Conservation (phyloP, 2,888 invertebrate genomes). For the Latheticus oryzae region DNA sequence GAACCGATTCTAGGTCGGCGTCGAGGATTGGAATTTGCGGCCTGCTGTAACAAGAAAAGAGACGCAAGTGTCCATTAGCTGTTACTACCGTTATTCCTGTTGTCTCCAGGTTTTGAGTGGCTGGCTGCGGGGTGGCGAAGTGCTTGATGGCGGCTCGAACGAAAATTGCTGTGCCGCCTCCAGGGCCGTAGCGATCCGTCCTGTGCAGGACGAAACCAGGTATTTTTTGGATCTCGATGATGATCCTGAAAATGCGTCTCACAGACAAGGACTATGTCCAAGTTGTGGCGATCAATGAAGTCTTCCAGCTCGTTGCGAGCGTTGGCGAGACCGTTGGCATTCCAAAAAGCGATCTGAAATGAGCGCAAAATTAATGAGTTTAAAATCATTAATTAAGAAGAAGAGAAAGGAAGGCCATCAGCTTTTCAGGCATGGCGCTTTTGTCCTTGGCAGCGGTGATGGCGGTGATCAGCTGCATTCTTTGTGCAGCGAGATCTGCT, state of each 20-base stretch:
- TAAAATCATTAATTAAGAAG: neutral
- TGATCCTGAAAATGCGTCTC: neutral
- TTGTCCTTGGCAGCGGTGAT: neutral
- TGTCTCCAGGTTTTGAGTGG: neutral
- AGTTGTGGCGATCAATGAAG: neutral
- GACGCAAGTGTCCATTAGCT: neutral
- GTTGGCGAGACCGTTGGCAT: neutral
- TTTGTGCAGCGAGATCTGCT: neutral
- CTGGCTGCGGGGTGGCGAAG: neutral
- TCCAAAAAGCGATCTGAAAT: neutral
- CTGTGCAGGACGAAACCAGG: neutral
- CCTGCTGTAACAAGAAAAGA: neutral
- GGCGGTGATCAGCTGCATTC: neutral
- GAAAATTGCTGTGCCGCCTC: neutral
- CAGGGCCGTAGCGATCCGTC: neutral
- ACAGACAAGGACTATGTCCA: neutral
- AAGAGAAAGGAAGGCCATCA: neutral
- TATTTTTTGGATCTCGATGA: neutral
- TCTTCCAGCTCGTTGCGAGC: conserved; percentile 1
- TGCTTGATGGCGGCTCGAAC: neutral
- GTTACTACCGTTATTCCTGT: neutral
- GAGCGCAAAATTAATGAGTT: neutral
- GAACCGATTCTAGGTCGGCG: neutral
- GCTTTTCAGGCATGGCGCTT: neutral
- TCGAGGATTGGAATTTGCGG: neutral